Evolutionary conservation across 2,888 invertebrate genomes (phyloP).

Genomic region (Tenthredo amoena): DNA sequence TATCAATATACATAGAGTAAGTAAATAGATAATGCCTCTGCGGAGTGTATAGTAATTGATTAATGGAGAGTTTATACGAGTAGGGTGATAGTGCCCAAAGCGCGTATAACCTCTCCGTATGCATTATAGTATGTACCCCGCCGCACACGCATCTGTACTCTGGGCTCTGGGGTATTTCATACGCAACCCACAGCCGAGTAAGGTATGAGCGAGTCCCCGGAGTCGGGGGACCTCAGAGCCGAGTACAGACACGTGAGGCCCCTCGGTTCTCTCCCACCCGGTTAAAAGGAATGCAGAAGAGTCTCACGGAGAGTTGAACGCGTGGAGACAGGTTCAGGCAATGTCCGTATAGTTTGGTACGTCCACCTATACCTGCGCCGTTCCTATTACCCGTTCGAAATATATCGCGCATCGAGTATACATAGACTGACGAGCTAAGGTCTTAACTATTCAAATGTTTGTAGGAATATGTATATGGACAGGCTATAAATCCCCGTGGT

Average conservation of each 20-base stretch:
- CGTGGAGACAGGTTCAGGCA: slow-evolving; percentile 77
- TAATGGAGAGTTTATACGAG: not conserved
- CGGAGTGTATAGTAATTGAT: not conserved
- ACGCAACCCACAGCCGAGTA: slow-evolving; percentile 25
- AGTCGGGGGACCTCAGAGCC: slow-evolving; percentile 24
- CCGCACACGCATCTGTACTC: not conserved
- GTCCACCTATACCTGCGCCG: slow-evolving; percentile 10
- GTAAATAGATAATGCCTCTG: not conserved
- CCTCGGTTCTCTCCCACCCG: slow-evolving; percentile 58
- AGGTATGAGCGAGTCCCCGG: slow-evolving; percentile 19
- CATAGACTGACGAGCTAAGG: not conserved
- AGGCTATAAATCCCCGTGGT: not conserved
- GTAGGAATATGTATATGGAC: not conserved
- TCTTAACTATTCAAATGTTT: not conserved
- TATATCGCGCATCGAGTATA: slow-evolving; percentile 71
- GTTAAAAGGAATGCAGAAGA: slow-evolving; percentile 76
- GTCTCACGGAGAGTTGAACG: slow-evolving; percentile 72
- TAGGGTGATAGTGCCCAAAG: slow-evolving; percentile 4
- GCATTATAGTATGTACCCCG: not conserved
- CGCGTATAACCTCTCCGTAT: not conserved
- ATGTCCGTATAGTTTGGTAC: slow-evolving; percentile 66
- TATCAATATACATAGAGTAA: not conserved
- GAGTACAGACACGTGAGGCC: slow-evolving; percentile 47
- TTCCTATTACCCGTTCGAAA: slow-evolving; percentile 76
- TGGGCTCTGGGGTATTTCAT: slow-evolving; percentile 2